A percentile compares a stretch with the other conserved stretches of the same genome.
These are phyloP conservation scores for Lithobates sylvaticus DNA, from an alignment of 2,797 vertebrate species.

Conservation along the genomic window DNA sequence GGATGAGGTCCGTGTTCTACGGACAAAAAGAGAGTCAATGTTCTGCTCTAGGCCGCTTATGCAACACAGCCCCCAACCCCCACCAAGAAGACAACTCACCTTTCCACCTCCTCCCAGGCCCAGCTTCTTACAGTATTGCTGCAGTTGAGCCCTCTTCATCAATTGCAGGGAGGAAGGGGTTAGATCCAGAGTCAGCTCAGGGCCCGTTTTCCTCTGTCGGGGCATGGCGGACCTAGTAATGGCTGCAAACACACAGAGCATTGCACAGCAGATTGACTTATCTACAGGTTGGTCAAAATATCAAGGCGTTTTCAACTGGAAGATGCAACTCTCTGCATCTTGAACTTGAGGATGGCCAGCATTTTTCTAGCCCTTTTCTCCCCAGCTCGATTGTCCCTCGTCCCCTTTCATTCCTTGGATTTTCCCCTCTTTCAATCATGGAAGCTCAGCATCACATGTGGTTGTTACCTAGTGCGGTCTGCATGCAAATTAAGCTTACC, in stretches of 20 bases:
- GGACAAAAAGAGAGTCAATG: neutral
- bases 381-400: too few species aligned
- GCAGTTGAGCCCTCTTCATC: slow-evolving; percentile 48
- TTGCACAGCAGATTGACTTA: too few species aligned
- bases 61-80: neutral
- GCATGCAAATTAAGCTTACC: too few species aligned
- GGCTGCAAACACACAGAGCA: neutral
- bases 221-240: neutral
- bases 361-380: too few species aligned
- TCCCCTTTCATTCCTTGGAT: too few species aligned
- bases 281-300: too few species aligned
- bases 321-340: too few species aligned
- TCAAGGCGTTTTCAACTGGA: too few species aligned
- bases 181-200: neutral
- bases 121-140: slow-evolving; percentile 47
- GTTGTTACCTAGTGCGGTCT: too few species aligned
- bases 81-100: slow-evolving; percentile 15
- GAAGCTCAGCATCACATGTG: too few species aligned
- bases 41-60: neutral
- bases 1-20: slow-evolving; percentile 42
- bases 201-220: neutral
- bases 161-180: slow-evolving; percentile 37
- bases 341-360: too few species aligned
- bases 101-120: slow-evolving; percentile 29
- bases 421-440: too few species aligned